phyloP scores from a whole-genome alignment of 2,888 invertebrate species.

The Psylliodes chrysocephalus region DNA sequence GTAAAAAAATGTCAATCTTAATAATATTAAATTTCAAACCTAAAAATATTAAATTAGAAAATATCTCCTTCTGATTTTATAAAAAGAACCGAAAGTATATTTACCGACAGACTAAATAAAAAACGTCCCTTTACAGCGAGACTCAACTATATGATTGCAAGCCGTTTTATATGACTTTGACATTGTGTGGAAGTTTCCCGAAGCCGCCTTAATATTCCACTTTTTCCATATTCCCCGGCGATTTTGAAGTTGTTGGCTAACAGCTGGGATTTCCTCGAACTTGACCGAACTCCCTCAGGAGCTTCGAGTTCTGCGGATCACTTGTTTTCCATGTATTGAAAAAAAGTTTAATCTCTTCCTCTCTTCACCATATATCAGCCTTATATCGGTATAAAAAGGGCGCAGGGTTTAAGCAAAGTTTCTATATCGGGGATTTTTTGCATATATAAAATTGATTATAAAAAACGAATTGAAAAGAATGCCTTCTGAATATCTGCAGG shows the following conservation, averaged over 20 bases:
- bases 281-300: slow-evolving; percentile 18
- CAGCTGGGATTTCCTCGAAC: slow-evolving; percentile 21
- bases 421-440: neutral
- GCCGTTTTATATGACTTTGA: slow-evolving; percentile 18
- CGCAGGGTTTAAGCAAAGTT: neutral
- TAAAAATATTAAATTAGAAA: too few relatives aligned
- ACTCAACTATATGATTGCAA: neutral
- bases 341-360: slow-evolving; percentile 18
- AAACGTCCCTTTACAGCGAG: neutral
- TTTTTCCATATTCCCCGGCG: slow-evolving; percentile 13
- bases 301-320: slow-evolving; percentile 10
- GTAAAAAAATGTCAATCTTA: too few relatives aligned
- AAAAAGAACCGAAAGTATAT: neutral
- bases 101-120: neutral
- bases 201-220: slow-evolving; percentile 19
- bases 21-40: too few relatives aligned
- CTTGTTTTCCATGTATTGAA: slow-evolving; percentile 24
- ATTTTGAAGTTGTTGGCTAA: slow-evolving; percentile 25
- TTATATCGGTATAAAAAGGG: slow-evolving; percentile 1
- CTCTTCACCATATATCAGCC: slow-evolving; percentile 9
- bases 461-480: neutral
- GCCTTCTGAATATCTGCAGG: too few relatives aligned
- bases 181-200: slow-evolving; percentile 15
- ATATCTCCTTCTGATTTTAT: too few relatives aligned
- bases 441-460: neutral